These are phyloP conservation scores for Neosilurus mollespiculum DNA, from an alignment of 2,797 vertebrate species.

Conservation along the genomic window DNA sequence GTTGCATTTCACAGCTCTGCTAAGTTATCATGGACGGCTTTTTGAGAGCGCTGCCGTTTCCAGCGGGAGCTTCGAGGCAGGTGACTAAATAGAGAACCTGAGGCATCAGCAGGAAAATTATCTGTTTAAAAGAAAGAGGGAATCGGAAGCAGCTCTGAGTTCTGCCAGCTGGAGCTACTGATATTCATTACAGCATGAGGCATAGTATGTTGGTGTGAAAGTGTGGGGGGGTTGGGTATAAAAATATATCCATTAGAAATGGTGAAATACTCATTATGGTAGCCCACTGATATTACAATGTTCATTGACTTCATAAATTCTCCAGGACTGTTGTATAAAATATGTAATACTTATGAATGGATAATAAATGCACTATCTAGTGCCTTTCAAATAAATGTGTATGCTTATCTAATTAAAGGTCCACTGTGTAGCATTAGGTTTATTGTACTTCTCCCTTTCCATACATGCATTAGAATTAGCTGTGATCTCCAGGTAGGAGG, in stretches of 20 bases:
- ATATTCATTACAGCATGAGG: conserved; percentile 54
- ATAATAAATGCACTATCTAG: background rate
- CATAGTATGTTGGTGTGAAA: conserved; percentile 28
- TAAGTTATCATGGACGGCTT: conserved; percentile 7
- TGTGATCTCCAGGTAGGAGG: background rate
- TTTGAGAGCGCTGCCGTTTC: background rate
- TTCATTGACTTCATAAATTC: background rate
- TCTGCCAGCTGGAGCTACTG: conserved; percentile 69
- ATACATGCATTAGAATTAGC: background rate
- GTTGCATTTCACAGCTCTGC: conserved; percentile 30
- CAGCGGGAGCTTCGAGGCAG: background rate
- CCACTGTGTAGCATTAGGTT: too few species aligned
- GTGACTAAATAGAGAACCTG: background rate
- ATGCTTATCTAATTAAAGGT: background rate
- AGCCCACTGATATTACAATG: background rate
- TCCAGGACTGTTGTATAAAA: background rate
- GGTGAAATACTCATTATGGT: background rate
- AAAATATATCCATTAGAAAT: background rate
- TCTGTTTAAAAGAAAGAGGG: conserved; percentile 29
- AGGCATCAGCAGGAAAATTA: conserved; percentile 11
- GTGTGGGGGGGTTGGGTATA: background rate
- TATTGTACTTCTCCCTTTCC: too few species aligned
- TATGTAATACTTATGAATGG: background rate
- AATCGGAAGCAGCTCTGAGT: conserved; percentile 48
- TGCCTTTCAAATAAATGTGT: background rate